Conservation (phyloP, 1,140 invertebrate species). For the Alviniconcha marisindica region DNA sequence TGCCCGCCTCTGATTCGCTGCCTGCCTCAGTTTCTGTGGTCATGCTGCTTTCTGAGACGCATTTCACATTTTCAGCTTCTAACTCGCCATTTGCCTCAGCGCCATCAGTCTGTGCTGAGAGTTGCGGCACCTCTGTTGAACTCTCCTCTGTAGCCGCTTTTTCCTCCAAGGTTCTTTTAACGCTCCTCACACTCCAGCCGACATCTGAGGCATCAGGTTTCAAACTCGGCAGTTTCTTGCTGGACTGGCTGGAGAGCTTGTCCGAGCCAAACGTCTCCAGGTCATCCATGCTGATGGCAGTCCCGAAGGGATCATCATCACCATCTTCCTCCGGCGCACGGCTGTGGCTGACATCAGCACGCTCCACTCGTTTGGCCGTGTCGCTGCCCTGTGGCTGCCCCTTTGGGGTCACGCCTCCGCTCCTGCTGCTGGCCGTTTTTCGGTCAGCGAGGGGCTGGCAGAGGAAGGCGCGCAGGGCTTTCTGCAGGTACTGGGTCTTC, state of each 20-base stretch:
- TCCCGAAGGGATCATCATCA: background rate
- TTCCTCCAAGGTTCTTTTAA: no score
- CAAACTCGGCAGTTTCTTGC: background rate
- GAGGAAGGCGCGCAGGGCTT: conserved; percentile 14
- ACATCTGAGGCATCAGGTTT: no score
- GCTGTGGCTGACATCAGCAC: background rate
- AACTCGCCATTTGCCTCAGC: no score
- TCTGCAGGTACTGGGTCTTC: conserved; percentile 18
- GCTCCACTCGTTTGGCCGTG: no score
- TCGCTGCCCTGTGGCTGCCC: background rate
- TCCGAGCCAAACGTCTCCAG: conserved; percentile 34
- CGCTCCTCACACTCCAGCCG: no score
- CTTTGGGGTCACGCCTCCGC: background rate
- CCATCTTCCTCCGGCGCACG: background rate
- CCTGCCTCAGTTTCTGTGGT: no score
- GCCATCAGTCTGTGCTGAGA: no score
- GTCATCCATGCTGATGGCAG: conserved; percentile 25
- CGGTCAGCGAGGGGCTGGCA: background rate
- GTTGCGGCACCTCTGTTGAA: no score
- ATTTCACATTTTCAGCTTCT: no score
- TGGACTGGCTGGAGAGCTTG: background rate
- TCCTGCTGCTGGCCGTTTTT: background rate
- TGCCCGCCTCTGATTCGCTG: no score
- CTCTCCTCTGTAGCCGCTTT: no score
- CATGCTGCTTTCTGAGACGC: no score